phyloP scores from a whole-genome alignment of 2,113 vertebrate species.

The Lepisosteus oculatus region DNA sequence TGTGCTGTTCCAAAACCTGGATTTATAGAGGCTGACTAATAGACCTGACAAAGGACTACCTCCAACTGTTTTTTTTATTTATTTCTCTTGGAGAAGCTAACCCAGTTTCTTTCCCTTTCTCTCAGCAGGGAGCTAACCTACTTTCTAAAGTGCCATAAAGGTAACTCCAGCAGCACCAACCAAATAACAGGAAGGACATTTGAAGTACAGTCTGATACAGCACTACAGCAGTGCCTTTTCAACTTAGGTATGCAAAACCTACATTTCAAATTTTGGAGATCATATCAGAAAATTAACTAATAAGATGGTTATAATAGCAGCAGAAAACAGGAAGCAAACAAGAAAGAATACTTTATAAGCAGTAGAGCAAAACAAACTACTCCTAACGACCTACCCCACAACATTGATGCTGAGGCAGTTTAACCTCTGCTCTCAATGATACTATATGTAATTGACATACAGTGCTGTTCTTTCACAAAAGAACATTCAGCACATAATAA shows the following conservation, averaged over 20 bases:
- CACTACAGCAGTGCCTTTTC: not conserved
- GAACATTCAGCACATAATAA: not conserved
- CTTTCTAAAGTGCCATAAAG: slow-evolving; percentile 4
- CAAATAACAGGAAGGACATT: slow-evolving; percentile 3
- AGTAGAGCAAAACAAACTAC: not conserved
- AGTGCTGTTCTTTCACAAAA: not conserved
- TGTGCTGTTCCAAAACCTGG: not conserved
- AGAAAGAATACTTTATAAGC: slow-evolving; percentile 10
- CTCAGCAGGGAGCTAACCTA: slow-evolving; percentile 7
- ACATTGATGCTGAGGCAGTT: not conserved
- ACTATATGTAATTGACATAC: not conserved
- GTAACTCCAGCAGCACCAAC: not conserved
- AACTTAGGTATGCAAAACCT: not conserved
- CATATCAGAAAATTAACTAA: slow-evolving; percentile 1
- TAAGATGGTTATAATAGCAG: slow-evolving; percentile 12
- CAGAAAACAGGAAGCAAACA: slow-evolving; percentile 21
- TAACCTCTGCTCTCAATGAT: not conserved
- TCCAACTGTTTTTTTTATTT: slow-evolving; percentile 11
- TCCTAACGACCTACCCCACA: not conserved
- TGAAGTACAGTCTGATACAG: slow-evolving; percentile 11
- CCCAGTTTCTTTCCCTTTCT: not conserved
- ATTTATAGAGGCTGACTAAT: not conserved
- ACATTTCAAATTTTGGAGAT: slow-evolving; percentile 14
- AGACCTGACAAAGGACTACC: not conserved
- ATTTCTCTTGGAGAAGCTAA: slow-evolving; percentile 4